Base-by-base conservation (phyloP, 2,113 vertebrate genomes). In the Petrocephalus zakoni region DNA sequence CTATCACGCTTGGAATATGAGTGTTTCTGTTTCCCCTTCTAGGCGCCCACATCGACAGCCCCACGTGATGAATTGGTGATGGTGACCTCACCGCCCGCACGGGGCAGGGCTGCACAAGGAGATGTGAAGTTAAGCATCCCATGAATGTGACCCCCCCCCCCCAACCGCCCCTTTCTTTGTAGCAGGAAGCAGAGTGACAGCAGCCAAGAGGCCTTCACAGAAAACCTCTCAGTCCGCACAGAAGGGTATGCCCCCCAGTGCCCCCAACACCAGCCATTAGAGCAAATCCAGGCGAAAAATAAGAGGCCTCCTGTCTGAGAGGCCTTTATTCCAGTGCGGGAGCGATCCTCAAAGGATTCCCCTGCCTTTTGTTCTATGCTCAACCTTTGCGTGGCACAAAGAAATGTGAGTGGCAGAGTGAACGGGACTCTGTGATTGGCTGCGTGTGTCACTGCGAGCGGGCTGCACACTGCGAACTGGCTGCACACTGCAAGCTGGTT, bases 171-270 rank as follows among this genome's bases (percentile, higher is more conserved):
- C 75, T 81, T 46, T 81, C 75, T 81, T 46, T 81, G 75, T 49
- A 83, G 81, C 37, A 49, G 81, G 81, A 83, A 83, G 22, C 81
- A 49, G 46, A 83, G 15, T 83, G 81, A 83, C 81, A 83, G 42
- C 34, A 49, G 81, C 47, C 81, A 83, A 83, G 81, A 83, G 34
- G 46, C 81, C 81, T 47, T 83, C 37, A 83, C 81, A 49, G 21
- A 83, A 83, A 47, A 42, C 9, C 81, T 83, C 46, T 83, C 37
- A 83, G 34, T 83, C 46, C 81, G 49, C 81, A 83, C 19, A 83
- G 81, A 49, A 78, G 34, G 72, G 0, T 15, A 78, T 78, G 72
- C 34, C 72, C 72, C 37, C 15, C 72, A 78, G 72, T 42, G 72
- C 34, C 72, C 61, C 15, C 34, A 42, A 37, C 72, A 78, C 72